A percentile compares a stretch with the other conserved stretches of the same genome.
Conservation (phyloP, 2,888 invertebrate genomes). For the Pocota personata region DNA sequence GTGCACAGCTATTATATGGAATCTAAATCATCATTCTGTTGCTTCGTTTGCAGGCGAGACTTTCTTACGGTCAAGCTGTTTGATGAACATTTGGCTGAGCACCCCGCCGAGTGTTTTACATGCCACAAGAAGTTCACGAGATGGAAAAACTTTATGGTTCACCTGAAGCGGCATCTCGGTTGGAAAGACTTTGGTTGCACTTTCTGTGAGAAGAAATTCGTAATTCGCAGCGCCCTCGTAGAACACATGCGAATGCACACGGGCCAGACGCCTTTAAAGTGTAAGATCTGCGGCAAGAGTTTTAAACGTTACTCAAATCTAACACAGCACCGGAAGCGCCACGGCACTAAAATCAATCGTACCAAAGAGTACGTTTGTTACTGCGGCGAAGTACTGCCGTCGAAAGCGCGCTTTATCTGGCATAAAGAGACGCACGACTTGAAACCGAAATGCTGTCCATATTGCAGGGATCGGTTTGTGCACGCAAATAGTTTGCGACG, state of each 20-base stretch:
- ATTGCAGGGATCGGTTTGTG: constrained; percentile 94
- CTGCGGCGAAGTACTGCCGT: constrained; percentile 92
- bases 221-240: constrained; percentile 90
- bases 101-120: constrained; percentile 91
- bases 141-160: constrained; percentile 89
- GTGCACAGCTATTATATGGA: constrained; percentile 80
- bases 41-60: constrained; percentile 87
- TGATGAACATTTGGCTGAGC: constrained; percentile 89
- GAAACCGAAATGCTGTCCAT: constrained; percentile 91
- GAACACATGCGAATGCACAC: constrained; percentile 94
- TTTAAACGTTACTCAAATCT: constrained; percentile 93
- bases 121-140: constrained; percentile 92
- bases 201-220: constrained; percentile 91
- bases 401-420: constrained; percentile 92
- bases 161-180: constrained; percentile 91
- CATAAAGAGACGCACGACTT: constrained; percentile 93
- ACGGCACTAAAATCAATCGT: constrained; percentile 88
- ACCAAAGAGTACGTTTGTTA: constrained; percentile 89
- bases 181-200: constrained; percentile 89
- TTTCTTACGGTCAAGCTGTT: constrained; percentile 88
- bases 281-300: constrained; percentile 90
- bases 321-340: constrained; percentile 92
- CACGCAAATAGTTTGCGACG: constrained; percentile 92
- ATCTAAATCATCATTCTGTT: constrained; percentile 82
- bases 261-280: constrained; percentile 91